Evolutionary conservation across 2,797 vertebrate species (phyloP), one percentile per base, ranked within the genome.

Genomic region (Coreius guichenoti): DNA sequence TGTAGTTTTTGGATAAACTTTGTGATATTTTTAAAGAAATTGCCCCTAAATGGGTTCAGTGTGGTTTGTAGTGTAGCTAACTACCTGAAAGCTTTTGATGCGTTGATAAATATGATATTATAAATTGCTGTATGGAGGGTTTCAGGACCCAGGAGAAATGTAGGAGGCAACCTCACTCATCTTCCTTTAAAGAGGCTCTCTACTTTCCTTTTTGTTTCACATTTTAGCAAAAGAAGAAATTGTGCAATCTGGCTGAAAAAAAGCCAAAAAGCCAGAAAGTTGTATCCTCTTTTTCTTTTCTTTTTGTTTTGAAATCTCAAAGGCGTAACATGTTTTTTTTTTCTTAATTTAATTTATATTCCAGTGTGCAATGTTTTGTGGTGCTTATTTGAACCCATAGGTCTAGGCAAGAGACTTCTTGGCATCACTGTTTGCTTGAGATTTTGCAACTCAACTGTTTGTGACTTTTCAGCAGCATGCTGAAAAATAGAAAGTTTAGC

Each of bases 171-270:
- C 87, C 73, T 83, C 73, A 91, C 36, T 88, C 86, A 90, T 92
- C 85, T 90, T 85, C 76, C 81, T 72, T 69, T 87, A 88, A 91
- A 88, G 86, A 90, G 87, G 89, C 92, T 68, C 36, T 43, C 47
- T 75, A 16, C 89, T 91, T 92, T 93, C 88, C 26, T 88, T 89
- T 91, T 90, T 90, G 67, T 87, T 83, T 83, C 39, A 67, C 31
- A 89, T 87, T 82, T 84, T 39, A 77, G 79, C 74, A 45, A 58
- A 56, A 63, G 88, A 23, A 31, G 85, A 93, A 86, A 77, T 85
- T 29, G 82, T 81, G 80, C 88, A 84, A 82, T 88, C 68, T 47
- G 58, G 43, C 89, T 89, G 86, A 76, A 81, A 72, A 82, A 72
- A 77, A n/a, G n/a, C n/a, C 19, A 8, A 43, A n/a, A n/a, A n/a